Conservation (phyloP, 2,888 invertebrate genomes). For the Phlogophora meticulosa region DNA sequence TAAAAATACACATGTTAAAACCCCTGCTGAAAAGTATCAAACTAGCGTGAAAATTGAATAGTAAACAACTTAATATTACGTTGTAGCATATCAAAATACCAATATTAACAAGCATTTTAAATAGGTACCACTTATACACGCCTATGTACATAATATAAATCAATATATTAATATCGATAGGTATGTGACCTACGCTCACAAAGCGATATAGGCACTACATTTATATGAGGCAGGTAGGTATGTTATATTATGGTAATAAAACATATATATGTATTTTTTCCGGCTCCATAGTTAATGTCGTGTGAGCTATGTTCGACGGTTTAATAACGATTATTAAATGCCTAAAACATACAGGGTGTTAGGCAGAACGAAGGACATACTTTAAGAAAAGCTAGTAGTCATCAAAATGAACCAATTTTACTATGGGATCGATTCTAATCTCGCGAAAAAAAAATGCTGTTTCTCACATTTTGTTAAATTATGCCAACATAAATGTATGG, state of each 20-base stretch:
- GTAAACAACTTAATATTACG: background rate
- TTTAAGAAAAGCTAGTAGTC: too few species aligned
- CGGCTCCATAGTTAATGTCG: background rate
- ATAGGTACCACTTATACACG: background rate
- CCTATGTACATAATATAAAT: background rate
- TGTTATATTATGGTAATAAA: background rate
- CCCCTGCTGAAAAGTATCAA: background rate
- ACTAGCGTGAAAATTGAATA: background rate
- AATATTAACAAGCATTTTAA: slow-evolving; percentile 1
- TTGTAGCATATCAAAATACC: background rate
- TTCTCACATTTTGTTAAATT: background rate
- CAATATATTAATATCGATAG: too few species aligned
- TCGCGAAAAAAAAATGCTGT: too few species aligned
- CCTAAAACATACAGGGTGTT: too few species aligned
- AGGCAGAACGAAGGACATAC: too few species aligned
- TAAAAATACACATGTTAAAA: background rate
- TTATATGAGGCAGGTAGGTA: background rate
- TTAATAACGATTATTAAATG: background rate
- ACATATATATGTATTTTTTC: background rate
- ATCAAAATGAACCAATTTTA: too few species aligned
- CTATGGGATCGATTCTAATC: too few species aligned
- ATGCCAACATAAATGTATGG: background rate
- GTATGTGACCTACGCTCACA: background rate
- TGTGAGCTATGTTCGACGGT: background rate
- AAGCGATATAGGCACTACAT: background rate